Base-by-base conservation (phyloP, 2,797 vertebrate species). In the Premnoplex brunnescens region DNA sequence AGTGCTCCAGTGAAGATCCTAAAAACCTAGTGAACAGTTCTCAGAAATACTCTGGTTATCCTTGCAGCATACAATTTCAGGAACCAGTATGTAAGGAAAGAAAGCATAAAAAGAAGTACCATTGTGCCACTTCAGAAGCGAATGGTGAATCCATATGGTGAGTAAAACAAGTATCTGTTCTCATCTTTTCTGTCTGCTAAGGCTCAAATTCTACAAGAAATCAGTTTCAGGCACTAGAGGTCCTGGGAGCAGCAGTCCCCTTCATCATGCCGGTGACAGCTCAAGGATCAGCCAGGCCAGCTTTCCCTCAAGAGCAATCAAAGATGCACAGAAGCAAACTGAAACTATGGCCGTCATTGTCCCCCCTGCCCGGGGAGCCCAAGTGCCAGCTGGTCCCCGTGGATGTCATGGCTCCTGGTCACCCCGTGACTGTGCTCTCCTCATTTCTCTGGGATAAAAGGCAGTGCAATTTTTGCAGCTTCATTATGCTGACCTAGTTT, bases 401-500 rank as follows among this genome's bases (percentile, higher is more conserved):
- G 2, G 41, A 79, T 36, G 6, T 51, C 0, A 2, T 9, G 74
- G 85, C 56, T 89, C 6, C 13, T 58, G 74, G 88, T 80, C 81
- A 71, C 36, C 41, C 85, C 1, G 0, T 1, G 43, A 82, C 5
- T 32, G 58, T 48, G 74, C 68, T 85, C 64, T 82, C 44, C 52
- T 85, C 59, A 36, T 74, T 89, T 63, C 86, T 79, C 59, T 39
- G 77, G 14, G 60, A 88, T 79, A 79, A 66, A 55, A 91, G 67
- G 36, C 59, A 88, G 83, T 1, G 5, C 67, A 51, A 82, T 86
- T 95, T 94, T 95, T 92, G 60, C 67, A 89, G 89, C 77, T 88
- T 94, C 91, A 76, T 94, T 95, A 95, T 52, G 88, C 85, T 95
- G 93, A 97, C 93, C 96, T 92, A 96, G 90, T 96, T 97, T 96